phyloP scores from a whole-genome alignment of 2,113 vertebrate species.

The Lonchura striata region DNA sequence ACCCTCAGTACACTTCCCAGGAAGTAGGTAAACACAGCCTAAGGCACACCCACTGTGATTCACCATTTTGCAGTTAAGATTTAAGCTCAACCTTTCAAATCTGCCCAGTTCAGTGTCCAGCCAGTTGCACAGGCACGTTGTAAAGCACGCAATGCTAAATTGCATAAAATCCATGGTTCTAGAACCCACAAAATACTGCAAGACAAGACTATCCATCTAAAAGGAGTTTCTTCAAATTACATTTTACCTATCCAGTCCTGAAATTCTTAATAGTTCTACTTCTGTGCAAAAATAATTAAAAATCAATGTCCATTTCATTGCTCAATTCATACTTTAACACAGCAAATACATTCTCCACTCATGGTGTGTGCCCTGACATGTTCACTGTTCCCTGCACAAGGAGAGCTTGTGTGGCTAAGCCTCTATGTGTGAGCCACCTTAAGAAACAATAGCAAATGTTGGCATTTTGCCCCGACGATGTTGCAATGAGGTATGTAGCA shows the following conservation, averaged over 20 bases:
- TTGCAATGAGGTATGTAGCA: background rate
- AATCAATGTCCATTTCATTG: background rate
- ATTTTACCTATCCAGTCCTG: background rate
- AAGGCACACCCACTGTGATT: background rate
- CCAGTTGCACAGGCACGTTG: background rate
- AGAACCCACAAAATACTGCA: background rate
- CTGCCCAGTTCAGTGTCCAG: fast-evolving
- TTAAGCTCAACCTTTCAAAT: background rate
- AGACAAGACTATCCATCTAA: background rate
- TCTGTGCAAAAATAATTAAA: background rate
- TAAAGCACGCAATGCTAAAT: background rate
- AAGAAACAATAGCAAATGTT: background rate
- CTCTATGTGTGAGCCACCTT: background rate
- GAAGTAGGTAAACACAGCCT: background rate
- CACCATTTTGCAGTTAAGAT: background rate
- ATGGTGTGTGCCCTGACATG: background rate
- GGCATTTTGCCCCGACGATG: background rate
- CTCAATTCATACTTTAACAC: background rate
- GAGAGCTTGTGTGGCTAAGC: background rate
- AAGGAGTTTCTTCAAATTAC: background rate
- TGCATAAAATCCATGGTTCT: fast-evolving
- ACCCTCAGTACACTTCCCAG: background rate
- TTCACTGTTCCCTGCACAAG: fast-evolving
- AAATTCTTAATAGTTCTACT: background rate
- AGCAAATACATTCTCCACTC: fast-evolving